These are phyloP conservation scores for Brachyptera risi DNA, from an alignment of 2,888 invertebrate species.

Conservation along the genomic window DNA sequence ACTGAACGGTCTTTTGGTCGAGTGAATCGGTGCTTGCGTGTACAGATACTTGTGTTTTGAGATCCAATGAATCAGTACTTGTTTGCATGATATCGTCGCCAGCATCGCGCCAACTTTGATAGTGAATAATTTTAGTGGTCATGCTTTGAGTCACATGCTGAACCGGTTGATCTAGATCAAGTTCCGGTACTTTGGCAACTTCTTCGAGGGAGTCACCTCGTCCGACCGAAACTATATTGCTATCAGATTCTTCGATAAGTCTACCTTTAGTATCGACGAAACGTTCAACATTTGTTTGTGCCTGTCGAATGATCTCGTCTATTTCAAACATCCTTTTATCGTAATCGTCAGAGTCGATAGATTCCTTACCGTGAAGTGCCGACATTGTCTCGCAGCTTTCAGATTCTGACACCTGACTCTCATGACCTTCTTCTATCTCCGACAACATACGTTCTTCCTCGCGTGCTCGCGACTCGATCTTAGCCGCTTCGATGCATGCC, in stretches of 20 bases:
- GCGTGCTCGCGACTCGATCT: slow-evolving; percentile 76
- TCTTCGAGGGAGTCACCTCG: slow-evolving; percentile 52
- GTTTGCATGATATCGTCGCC: slow-evolving; percentile 53
- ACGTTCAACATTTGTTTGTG: slow-evolving; percentile 61
- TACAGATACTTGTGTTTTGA: slow-evolving; percentile 45
- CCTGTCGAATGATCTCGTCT: slow-evolving; percentile 63
- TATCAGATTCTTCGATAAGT: slow-evolving; percentile 31
- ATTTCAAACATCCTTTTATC: slow-evolving; percentile 64
- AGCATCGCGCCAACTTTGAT: slow-evolving; percentile 34
- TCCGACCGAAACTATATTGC: slow-evolving; percentile 50
- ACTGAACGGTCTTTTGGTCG: slow-evolving; percentile 52
- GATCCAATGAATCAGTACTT: slow-evolving; percentile 61
- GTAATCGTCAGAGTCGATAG: slow-evolving; percentile 57
- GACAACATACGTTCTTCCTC: slow-evolving; percentile 68
- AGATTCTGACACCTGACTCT: slow-evolving; percentile 53
- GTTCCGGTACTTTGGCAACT: slow-evolving; percentile 51
- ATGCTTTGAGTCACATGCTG: slow-evolving; percentile 11
- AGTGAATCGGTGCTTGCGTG: slow-evolving; percentile 65
- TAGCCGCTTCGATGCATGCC: slow-evolving; percentile 78
- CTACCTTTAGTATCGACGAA: slow-evolving; percentile 50
- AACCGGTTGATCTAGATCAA: slow-evolving; percentile 50
- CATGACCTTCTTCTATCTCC: slow-evolving; percentile 55
- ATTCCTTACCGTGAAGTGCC: slow-evolving; percentile 45
- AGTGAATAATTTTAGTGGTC: slow-evolving; percentile 19
- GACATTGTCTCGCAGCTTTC: slow-evolving; percentile 59